Evolutionary conservation across 1,140 invertebrate species (phyloP), one percentile per base, ranked within the genome.

Genomic region (Chrysopa pallens): DNA sequence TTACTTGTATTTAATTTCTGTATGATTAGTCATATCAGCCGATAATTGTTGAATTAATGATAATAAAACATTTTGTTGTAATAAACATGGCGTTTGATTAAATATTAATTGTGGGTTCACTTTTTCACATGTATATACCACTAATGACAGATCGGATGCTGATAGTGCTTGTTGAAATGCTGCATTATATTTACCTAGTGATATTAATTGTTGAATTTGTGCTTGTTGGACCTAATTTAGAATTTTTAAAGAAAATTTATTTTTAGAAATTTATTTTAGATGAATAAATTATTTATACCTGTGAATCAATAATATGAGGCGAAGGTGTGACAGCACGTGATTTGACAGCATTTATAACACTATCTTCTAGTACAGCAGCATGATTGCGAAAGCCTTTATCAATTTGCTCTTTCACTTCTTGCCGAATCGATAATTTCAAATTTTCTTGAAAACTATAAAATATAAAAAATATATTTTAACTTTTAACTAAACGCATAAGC

Each of bases 31-130:
- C 59, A 96, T 74, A 59, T 94, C 87, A 2, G 84, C 80, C 4
- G 86, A 84, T 4, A 96, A 71, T 58, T 96, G 91, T 60, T 93
- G 88, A 48, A 95, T 84, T 2, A 96, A 69, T 1, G 89, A 92
- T 23, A 96, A 65, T 40, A 95, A 67, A 33, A 93, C 86, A 49
- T 83, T 82, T 55, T 91, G 88, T 42, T 80, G 76, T 9, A 89
- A 62, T 9, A 75, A 68, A 56, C 78, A 84, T 1, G 76, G 72
- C 6, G 53, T 58, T 39, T 71, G 62, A 7, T 66, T 66, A 64
- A 95, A 93, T 11, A 93, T 76, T 47, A 73, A 68, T 6, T 72
- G 64, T 0, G 79, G 76, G 53, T 87, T 80, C 4, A 84, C 83
- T 45, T 73, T 73, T 46, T 89, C 78, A 58, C 90, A 90, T 2